Evolutionary conservation across 1,140 invertebrate species (phyloP).

Genomic region (Chelonus insularis): DNA sequence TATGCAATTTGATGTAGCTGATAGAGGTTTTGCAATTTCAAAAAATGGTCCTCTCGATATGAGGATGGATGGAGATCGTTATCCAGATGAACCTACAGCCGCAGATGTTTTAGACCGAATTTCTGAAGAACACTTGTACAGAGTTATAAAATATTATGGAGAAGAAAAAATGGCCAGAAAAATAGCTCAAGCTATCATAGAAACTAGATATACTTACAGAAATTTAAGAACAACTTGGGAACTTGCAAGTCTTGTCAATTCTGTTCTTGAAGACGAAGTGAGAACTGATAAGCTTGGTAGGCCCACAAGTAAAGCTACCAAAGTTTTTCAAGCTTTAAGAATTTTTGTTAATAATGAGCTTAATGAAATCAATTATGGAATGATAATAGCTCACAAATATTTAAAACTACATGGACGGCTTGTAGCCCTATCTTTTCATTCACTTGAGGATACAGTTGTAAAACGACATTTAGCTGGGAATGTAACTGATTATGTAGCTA

Average conservation of each 20-base stretch:
- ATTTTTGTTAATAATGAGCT: slow-evolving; percentile 98
- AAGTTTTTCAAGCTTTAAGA: slow-evolving; percentile 91
- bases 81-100: slow-evolving; percentile 74
- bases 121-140: slow-evolving; percentile 76
- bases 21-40: slow-evolving; percentile 84
- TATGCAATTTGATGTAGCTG: slow-evolving; percentile 86
- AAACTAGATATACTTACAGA: slow-evolving; percentile 81
- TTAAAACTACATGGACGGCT: slow-evolving; percentile 78
- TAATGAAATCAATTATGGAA: slow-evolving; percentile 91
- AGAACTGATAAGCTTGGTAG: slow-evolving; percentile 73
- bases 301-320: slow-evolving; percentile 82
- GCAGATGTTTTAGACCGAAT: slow-evolving; percentile 81
- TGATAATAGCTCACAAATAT: slow-evolving; percentile 76
- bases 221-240: slow-evolving; percentile 82
- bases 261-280: slow-evolving; percentile 64
- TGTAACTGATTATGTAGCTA: slow-evolving; percentile 69
- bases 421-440: slow-evolving; percentile 88
- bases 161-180: slow-evolving; percentile 86
- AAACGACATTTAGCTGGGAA: slow-evolving; percentile 86
- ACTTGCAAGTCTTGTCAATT: slow-evolving; percentile 77
- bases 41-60: slow-evolving; percentile 90
- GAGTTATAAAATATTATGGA: slow-evolving; percentile 88
- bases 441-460: slow-evolving; percentile 92
- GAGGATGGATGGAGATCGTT: slow-evolving; percentile 86
- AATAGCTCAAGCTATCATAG: slow-evolving; percentile 86